Evolutionary conservation across 1,140 invertebrate species (phyloP), one percentile per base, ranked within the genome.

Genomic region (Penaeus chinensis): DNA sequence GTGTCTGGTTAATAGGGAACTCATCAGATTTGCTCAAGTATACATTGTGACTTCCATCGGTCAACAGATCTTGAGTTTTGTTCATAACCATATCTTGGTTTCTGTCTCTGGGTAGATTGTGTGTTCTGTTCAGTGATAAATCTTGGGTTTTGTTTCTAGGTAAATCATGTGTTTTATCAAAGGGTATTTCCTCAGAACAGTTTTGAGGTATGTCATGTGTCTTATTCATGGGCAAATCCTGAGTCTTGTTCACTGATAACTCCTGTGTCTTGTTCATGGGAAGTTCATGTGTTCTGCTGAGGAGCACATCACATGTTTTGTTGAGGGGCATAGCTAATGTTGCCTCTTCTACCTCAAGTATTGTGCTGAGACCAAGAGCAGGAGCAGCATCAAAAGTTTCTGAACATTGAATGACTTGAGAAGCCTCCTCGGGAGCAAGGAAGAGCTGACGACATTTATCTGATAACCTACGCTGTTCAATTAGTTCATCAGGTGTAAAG

Each of bases 281-380:
- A 54, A 54, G 54, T 13, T 54, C 54, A 54, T 54, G 54, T 60
- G 19, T 24, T 27, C 16, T 22, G 32, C 32, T 22, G 37, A 42
- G n/a, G 13, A 37, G 82, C 5, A 19, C 69, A 22, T 85, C 83
- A 81, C 42, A n/a, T 69, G 60, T 81, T 78, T 42, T 81, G 69
- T 77, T 86, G 54, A 89, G 16, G 37, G 60, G 22, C 78, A 60
- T 42, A 22, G 24, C n/a, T 80, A 78, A 84, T 24, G 84, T 85
- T 32, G 65, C 83, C 22, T 82, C 81, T 47, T 89, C 88, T n/a
- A 71, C 83, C 60, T 89, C 88, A 24, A 80, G 63, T 62, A 89
- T 89, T 22, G 84, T 86, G 42, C 83, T 89, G n/a, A 90, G 77
- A 24, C 61, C 66, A 78, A 82, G 85, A 18, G 62, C 66, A 22